Conservation (phyloP, 2,888 invertebrate genomes). For the Oxystoma pomonae region DNA sequence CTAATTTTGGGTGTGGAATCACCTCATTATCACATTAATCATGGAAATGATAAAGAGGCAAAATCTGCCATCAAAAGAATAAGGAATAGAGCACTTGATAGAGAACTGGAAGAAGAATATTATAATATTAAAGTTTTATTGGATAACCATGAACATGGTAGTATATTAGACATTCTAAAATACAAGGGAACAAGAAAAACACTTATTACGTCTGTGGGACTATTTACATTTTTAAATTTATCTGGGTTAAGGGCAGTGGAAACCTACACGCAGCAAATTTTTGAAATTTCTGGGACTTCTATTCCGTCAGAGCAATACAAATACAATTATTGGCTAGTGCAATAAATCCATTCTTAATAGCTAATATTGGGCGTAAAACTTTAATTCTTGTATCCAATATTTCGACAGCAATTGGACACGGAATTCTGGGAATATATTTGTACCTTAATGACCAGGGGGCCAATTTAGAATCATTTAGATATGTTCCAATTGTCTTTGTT, state of each 20-base stretch:
- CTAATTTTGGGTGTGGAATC: conserved; percentile 79
- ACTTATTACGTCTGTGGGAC: conserved; percentile 66
- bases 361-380: conserved; percentile 68
- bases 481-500: background rate
- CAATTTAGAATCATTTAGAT: background rate
- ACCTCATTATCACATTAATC: conserved; percentile 64
- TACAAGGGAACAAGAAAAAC: conserved; percentile 71
- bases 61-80: conserved; percentile 60
- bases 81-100: conserved; percentile 54
- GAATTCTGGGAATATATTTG: background rate
- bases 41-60: conserved; percentile 59
- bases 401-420: background rate
- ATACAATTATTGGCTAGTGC: conserved; percentile 73
- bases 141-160: conserved; percentile 19
- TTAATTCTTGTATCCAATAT: conserved; percentile 40
- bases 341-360: conserved; percentile 71
- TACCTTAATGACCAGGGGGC: background rate
- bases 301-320: conserved; percentile 55
- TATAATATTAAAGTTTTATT: conserved; percentile 34
- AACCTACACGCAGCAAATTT: conserved; percentile 73
- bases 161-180: conserved; percentile 42
- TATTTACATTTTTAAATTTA: conserved; percentile 80
- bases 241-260: conserved; percentile 78
- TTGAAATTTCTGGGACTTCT: conserved; percentile 60
- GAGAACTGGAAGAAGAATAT: conserved; percentile 61